Conservation (phyloP, 2,888 invertebrate species). For the Epistrophe grossulariae region DNA sequence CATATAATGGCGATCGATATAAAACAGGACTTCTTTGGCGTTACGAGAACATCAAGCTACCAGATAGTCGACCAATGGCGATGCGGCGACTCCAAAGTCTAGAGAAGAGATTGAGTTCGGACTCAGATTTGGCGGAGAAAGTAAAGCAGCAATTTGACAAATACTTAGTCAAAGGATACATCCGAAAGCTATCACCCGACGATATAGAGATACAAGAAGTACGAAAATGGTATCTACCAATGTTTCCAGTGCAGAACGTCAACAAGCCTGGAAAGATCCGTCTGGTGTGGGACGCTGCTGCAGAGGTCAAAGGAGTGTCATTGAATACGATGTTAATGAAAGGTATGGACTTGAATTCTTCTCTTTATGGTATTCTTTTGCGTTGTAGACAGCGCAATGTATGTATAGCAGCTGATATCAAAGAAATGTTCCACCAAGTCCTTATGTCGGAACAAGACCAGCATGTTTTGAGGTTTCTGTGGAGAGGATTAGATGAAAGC, state of each 20-base stretch:
- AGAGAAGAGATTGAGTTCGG: background rate
- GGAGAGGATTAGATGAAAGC: background rate
- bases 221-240: constrained; percentile 1
- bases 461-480: background rate
- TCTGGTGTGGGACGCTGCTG: constrained; percentile 1
- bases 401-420: background rate
- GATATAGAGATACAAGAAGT: background rate
- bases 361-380: constrained; percentile 7
- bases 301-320: background rate
- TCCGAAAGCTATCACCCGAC: background rate
- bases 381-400: background rate
- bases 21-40: constrained; percentile 10
- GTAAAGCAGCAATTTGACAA: background rate
- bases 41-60: background rate
- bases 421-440: constrained; percentile 5
- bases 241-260: background rate
- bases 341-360: constrained; percentile 7
- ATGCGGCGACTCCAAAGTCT: background rate
- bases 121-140: background rate
- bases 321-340: background rate
- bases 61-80: background rate
- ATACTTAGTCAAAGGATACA: background rate
- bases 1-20: background rate
- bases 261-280: background rate
- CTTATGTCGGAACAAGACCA: background rate